These are phyloP conservation scores for Procavia capensis DNA, from an alignment of 2,113 vertebrate genomes.

Conservation along the genomic window DNA sequence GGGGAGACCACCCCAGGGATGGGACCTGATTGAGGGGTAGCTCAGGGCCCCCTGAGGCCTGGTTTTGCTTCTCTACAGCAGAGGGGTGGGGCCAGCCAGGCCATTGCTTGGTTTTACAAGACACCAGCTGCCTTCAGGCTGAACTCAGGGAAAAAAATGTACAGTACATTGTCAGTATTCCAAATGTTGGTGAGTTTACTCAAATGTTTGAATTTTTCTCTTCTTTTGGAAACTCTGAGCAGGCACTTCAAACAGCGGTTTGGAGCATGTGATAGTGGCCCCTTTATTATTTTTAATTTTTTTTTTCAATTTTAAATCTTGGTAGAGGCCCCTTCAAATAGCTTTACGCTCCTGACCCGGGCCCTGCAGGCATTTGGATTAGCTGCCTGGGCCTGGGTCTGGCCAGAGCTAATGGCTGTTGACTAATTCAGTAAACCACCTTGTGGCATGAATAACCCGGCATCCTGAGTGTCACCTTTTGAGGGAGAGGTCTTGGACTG, in stretches of 20 bases:
- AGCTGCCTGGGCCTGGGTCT: background rate
- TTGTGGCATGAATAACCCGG: background rate
- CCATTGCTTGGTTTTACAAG: too few relatives aligned
- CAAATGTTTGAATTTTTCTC: background rate
- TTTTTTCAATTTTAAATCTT: background rate
- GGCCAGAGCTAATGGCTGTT: background rate
- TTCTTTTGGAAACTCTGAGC: constrained; percentile 2
- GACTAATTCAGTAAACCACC: background rate
- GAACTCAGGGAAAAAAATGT: background rate
- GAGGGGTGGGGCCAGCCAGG: background rate
- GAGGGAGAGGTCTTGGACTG: background rate
- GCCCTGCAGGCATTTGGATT: background rate
- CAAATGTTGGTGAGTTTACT: background rate
- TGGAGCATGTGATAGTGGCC: background rate
- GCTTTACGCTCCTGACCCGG: background rate
- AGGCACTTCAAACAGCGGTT: background rate
- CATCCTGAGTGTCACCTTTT: background rate
- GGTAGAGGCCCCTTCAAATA: background rate
- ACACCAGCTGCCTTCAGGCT: background rate
- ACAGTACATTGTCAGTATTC: background rate
- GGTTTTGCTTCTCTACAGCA: background rate
- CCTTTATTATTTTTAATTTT: background rate
- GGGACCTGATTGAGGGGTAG: background rate
- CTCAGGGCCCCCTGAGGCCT: background rate
- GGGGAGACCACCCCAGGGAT: background rate